These are phyloP conservation scores for Akabosia matsudoensis DNA, from an alignment of 1,140 invertebrate species.

Conservation along the genomic window DNA sequence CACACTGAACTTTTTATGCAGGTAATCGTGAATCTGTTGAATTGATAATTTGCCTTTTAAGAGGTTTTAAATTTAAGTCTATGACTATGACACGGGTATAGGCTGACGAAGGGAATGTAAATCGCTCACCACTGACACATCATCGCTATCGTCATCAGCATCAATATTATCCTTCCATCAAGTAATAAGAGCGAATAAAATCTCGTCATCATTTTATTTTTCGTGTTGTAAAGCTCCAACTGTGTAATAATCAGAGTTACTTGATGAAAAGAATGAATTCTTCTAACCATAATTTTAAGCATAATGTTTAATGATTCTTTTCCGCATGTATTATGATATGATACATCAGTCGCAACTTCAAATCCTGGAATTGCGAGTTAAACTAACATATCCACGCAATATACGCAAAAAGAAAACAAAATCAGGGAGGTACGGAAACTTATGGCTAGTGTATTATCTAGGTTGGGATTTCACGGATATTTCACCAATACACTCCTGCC, in stretches of 20 bases:
- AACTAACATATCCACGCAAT: too few relatives aligned
- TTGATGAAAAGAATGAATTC: not conserved
- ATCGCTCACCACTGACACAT: not conserved
- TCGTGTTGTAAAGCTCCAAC: not conserved
- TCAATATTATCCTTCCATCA: not conserved
- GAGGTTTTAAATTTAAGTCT: not conserved
- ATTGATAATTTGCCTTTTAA: constrained; percentile 39
- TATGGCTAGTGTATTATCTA: too few relatives aligned
- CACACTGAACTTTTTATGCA: not conserved
- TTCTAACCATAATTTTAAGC: not conserved
- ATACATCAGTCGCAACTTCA: not conserved
- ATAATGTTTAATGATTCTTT: not conserved
- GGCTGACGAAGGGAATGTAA: not conserved
- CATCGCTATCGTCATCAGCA: not conserved
- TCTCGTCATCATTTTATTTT: not conserved
- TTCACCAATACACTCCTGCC: too few relatives aligned
- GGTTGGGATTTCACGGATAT: too few relatives aligned
- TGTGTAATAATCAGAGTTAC: not conserved
- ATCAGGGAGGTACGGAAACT: too few relatives aligned
- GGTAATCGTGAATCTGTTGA: constrained; percentile 28
- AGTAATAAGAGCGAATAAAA: not conserved
- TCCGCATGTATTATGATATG: too few relatives aligned
- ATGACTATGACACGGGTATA: not conserved
- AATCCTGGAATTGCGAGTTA: too few relatives aligned
- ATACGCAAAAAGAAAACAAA: too few relatives aligned